Evolutionary conservation across 2,888 invertebrate genomes (phyloP), one percentile per base, ranked within the genome.

Genomic region (Scaptomyza parva): DNA sequence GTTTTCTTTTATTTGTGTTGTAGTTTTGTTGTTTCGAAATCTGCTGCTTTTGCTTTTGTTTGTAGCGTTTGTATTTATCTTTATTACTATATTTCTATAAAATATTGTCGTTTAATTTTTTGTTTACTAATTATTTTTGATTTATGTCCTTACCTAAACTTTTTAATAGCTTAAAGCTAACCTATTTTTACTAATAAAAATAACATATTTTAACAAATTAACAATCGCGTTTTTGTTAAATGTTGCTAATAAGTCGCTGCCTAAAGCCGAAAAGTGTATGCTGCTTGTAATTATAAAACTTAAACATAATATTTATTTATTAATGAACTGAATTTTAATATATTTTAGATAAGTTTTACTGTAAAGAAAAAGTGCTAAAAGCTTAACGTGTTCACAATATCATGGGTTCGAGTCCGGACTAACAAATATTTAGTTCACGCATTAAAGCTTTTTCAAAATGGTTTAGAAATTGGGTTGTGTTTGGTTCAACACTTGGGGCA

Each of bases 1-100:
- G 40, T 75, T 70, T 58, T 45, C 12, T 68, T 76, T 76, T 51
- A 40, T 55, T 66, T 54, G 43, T 44, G 55, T 48, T 59, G 12
- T 28, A 18, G 54, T 28, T 63, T 53, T n/a, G 28, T n/a, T n/a
- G 28, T 30, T 26, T 12, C 18, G 17, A 28, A 37, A 37, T 62
- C 20, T 53, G 41, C 35, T 43, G 40, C 26, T 58, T 59, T 28
- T 60, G 17, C 9, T 58, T 44, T 30, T 51, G 30, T 14, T 51
- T 47, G 7, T 22, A 18, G 12, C 11, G 14, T 48, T 14, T 43
- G 43, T 65, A 22, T 35, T 14, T 22, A 22, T 5, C 5, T 35
- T 14, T n/a, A 7, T 8, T 22, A 22, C 14, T 22, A 11, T 11
- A 7, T 48, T 22, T 33, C 8, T 12, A 17, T 26, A 33, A n/a